A percentile compares a stretch with the other conserved stretches of the same genome.
phyloP scores from a whole-genome alignment of 2,888 invertebrate species.

The Drosophila vallismaia region DNA sequence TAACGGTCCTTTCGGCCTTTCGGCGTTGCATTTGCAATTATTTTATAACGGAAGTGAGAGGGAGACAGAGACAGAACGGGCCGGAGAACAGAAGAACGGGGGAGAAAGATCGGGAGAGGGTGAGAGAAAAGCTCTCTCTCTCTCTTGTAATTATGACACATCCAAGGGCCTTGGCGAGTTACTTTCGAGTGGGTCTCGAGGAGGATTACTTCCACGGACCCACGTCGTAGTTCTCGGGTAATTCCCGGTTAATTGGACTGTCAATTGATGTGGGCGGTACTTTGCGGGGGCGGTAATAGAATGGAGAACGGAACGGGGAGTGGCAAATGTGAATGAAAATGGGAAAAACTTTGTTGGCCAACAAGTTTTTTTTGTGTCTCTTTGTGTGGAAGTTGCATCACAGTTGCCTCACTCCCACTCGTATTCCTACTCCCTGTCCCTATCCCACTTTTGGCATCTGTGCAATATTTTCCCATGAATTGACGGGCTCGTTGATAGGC shows the following conservation, averaged over 20 bases:
- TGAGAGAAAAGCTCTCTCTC: neutral
- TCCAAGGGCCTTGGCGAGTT: slow-evolving; percentile 21
- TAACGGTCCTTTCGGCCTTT: neutral
- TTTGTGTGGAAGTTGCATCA: slow-evolving; percentile 1
- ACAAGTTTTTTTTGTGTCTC: slow-evolving; percentile 1
- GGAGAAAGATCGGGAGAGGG: neutral
- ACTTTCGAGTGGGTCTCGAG: slow-evolving; percentile 29
- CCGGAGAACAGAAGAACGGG: neutral
- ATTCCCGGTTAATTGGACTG: slow-evolving; percentile 45
- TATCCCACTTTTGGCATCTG: slow-evolving; percentile 24
- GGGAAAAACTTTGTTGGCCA: slow-evolving; percentile 35
- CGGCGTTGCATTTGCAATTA: neutral
- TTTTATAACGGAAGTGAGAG: neutral
- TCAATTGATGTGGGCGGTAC: slow-evolving; percentile 24
- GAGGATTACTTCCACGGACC: slow-evolving; percentile 41
- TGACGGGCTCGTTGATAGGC: slow-evolving; percentile 44
- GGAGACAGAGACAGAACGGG: neutral
- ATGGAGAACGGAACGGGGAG: no score
- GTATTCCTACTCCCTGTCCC: neutral
- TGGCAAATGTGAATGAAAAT: slow-evolving; percentile 7
- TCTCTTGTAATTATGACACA: slow-evolving; percentile 39
- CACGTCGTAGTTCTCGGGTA: slow-evolving; percentile 35
- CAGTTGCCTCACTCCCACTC: neutral
- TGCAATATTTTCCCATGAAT: slow-evolving; percentile 47
- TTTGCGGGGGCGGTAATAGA: no score